Percentiles rank a stretch among this genome's conserved stretches.
phyloP scores from a whole-genome alignment of 2,113 vertebrate genomes.

The Gymnogyps californianus region DNA sequence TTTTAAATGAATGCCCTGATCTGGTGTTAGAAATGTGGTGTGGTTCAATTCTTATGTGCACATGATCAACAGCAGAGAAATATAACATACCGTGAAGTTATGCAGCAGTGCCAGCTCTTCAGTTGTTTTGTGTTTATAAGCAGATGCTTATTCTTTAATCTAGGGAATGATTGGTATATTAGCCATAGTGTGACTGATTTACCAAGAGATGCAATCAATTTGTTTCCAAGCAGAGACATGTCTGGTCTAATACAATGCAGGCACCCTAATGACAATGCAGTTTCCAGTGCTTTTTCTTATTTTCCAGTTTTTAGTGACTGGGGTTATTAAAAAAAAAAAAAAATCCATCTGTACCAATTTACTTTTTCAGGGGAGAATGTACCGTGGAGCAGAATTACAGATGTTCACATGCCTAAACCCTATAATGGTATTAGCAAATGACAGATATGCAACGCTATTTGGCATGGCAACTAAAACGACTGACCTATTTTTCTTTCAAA shows the following conservation, averaged over 20 bases:
- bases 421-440: background rate
- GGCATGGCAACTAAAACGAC: background rate
- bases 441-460: background rate
- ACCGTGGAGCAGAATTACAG: background rate
- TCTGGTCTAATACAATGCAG: slow-evolving; percentile 6
- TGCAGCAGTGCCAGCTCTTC: background rate
- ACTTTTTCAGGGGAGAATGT: background rate
- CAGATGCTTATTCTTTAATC: slow-evolving; percentile 34
- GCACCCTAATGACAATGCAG: background rate
- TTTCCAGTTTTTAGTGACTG: background rate
- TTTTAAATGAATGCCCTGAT: background rate
- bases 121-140: slow-evolving; percentile 17
- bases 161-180: background rate
- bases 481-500: background rate
- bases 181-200: slow-evolving; percentile 4
- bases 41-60: background rate
- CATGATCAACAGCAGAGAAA: background rate
- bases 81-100: background rate
- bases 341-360: background rate
- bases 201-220: slow-evolving; percentile 25
- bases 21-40: background rate
- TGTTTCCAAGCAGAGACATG: slow-evolving; percentile 10
- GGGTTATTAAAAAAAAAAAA: background rate
- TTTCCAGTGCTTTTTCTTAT: background rate
- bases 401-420: background rate